Evolutionary conservation across 2,113 vertebrate genomes (phyloP), one percentile per base, ranked within the genome.

Genomic region (Cyanoliseus patagonus): DNA sequence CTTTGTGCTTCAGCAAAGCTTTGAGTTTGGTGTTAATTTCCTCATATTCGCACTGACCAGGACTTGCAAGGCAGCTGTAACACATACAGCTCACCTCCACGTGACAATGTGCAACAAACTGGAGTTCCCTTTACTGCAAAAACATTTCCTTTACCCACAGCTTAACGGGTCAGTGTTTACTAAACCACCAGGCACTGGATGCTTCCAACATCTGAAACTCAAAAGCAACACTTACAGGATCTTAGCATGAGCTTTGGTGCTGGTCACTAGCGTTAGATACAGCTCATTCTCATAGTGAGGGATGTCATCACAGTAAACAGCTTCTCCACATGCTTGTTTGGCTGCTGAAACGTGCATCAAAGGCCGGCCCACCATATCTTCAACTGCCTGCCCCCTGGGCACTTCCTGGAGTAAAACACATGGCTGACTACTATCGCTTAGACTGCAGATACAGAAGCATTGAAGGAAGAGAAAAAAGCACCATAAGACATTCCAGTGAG

Each of bases 221-320:
- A 67, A 47, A 55, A 44, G 37, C 1, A 42, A 11, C 37, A 98
- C 99, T 98, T 97, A 99, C 99, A 97, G 97, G 86, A 99, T 99
- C 74, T 97, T 97, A 52, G 99, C 99, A 0, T 99, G 98, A 22
- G 99, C 98, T 94, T 98, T 98, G 83, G 97, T 99, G 97, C 99
- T 99, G 96, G 98, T 99, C 92, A 99, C 97, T 39, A 99, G 97
- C 0, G 98, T 98, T 62, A 99, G 97, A 89, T 98, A 98, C 12
- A 99, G 98, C 95, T 99, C 99, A 1, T 99, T 99, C 92, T 99
- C 98, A 3, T 98, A 99, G 84, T 93, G 96, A 51, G 99, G 99
- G n/a, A 99, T 97, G 89, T 99, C 99, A 2, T 99, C 99, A 2
- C 99, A 99, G 97, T 99, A 99, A 66, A 99, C 88, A 0, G 99